Evolutionary conservation across 2,113 vertebrate species (phyloP).

Genomic region (Myiozetetes cayanensis): DNA sequence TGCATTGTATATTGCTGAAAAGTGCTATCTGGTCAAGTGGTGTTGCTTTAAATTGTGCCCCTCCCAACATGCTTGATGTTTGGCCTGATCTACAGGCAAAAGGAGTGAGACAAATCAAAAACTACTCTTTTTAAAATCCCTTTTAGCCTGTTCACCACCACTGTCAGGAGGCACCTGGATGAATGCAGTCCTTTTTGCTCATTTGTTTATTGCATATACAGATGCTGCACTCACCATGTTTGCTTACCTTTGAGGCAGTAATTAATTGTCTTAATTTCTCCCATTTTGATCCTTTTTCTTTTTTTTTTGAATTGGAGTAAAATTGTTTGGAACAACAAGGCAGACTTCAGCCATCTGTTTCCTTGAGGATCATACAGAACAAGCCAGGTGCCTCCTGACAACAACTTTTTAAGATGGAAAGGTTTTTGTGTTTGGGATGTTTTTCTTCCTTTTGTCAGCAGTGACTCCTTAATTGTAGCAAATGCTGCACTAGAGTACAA

Average conservation of each 20-base stretch:
- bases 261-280: conserved; percentile 24
- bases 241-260: conserved; percentile 38
- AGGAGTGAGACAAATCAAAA: conserved; percentile 80
- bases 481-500: conserved; percentile 79
- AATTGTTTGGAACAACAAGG: neutral
- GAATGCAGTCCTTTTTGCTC: conserved; percentile 6
- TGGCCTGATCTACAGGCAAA: conserved; percentile 87
- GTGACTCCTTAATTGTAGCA: conserved; percentile 73
- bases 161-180: conserved; percentile 74
- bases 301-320: neutral
- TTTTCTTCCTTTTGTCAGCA: conserved; percentile 63
- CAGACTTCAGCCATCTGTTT: neutral
- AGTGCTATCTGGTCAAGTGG: conserved; percentile 57
- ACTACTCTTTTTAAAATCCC: conserved; percentile 75
- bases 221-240: conserved; percentile 35
- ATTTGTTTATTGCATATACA: neutral
- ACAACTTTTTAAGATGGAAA: conserved; percentile 43
- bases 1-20: conserved; percentile 67
- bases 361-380: conserved; percentile 32
- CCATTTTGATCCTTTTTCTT: neutral
- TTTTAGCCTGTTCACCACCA: conserved; percentile 71
- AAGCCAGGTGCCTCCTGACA: conserved; percentile 78
- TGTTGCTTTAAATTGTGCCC: conserved; percentile 84
- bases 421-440: conserved; percentile 49
- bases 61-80: conserved; percentile 88